Percentiles rank a stretch among this genome's conserved stretches.
Conservation (phyloP, 2,113 vertebrate genomes). For the Australoheros scitulus region DNA sequence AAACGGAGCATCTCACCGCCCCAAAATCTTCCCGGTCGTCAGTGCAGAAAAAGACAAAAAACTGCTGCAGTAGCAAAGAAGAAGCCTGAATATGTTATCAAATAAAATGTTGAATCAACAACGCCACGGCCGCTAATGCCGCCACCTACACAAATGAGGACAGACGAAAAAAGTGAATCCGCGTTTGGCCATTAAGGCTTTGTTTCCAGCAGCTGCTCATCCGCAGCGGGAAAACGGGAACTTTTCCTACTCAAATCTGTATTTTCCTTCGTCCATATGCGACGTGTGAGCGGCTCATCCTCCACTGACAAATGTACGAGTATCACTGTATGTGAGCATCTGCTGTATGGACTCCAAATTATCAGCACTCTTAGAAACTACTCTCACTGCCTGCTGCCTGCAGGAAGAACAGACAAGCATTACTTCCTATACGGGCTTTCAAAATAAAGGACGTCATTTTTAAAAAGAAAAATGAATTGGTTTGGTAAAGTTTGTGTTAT, state of each 20-base stretch:
- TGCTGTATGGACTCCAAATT: background rate
- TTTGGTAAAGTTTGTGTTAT: background rate
- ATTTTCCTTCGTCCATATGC: background rate
- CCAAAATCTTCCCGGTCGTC: background rate
- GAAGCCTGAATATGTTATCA: background rate
- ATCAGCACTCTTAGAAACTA: slow-evolving; percentile 17
- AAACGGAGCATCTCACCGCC: slow-evolving; percentile 20
- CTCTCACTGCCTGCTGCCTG: background rate
- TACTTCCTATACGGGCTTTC: slow-evolving; percentile 30
- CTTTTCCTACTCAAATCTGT: background rate
- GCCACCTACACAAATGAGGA: slow-evolving; percentile 27
- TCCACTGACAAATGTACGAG: background rate
- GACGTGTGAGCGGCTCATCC: background rate
- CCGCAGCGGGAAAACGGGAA: background rate
- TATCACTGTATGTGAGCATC: background rate
- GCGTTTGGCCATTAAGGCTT: slow-evolving; percentile 13
- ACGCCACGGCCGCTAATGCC: slow-evolving; percentile 15
- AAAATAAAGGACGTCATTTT: background rate
- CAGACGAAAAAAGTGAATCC: slow-evolving; percentile 15
- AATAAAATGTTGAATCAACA: background rate
- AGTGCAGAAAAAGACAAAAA: background rate
- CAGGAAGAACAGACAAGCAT: background rate
- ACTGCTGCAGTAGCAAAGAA: background rate
- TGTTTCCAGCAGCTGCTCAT: background rate
- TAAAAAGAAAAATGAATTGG: no score